A percentile compares a stretch with the other conserved stretches of the same genome.
phyloP scores from a whole-genome alignment of 2,113 vertebrate genomes.

The Sula dactylatra region DNA sequence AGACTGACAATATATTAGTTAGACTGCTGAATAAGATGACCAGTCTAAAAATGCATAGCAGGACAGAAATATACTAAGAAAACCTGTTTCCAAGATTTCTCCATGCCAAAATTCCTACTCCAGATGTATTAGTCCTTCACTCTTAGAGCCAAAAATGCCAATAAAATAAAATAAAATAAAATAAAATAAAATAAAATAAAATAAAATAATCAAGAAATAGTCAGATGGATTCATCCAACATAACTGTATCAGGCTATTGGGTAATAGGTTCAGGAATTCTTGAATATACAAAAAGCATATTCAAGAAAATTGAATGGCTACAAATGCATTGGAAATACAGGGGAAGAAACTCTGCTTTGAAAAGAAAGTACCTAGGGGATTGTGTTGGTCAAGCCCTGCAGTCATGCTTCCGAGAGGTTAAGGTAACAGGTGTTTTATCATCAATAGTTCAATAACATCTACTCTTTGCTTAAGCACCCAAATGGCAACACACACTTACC shows the following conservation, averaged over 20 bases:
- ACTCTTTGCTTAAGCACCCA: background rate
- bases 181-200: background rate
- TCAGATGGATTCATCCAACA: background rate
- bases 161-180: no score
- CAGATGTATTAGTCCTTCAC: background rate
- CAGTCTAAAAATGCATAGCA: background rate
- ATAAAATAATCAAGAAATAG: background rate
- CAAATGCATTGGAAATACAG: background rate
- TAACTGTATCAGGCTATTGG: background rate
- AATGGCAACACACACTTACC: background rate
- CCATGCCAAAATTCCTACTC: background rate
- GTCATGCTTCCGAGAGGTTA: background rate
- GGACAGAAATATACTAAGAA: background rate
- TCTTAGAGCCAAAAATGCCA: background rate
- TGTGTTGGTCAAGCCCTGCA: background rate
- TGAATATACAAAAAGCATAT: background rate
- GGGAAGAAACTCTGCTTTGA: background rate
- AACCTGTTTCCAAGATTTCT: background rate
- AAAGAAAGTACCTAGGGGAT: background rate
- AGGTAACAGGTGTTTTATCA: background rate
- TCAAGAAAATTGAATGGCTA: background rate
- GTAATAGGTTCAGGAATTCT: background rate
- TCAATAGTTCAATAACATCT: background rate
- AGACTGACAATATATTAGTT: background rate
- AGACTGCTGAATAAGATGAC: background rate